These are phyloP conservation scores for Drosophila yakuba DNA, from an alignment of 1,140 invertebrate species.

Conservation along the genomic window DNA sequence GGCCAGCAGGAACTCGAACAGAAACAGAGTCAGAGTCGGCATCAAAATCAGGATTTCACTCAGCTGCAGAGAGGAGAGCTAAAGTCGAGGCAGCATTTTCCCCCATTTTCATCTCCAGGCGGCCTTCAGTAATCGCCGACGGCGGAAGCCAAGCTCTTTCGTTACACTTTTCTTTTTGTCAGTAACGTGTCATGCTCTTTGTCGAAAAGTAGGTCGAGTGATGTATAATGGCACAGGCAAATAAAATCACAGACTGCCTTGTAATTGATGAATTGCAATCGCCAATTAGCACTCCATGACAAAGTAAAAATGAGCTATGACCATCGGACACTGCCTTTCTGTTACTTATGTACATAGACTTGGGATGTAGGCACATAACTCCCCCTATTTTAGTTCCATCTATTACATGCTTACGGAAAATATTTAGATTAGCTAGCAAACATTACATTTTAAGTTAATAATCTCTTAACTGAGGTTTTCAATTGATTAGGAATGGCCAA, in stretches of 20 bases:
- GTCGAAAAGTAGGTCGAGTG: conserved; percentile 59
- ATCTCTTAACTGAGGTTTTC: too few relatives aligned
- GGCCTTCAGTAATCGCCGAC: conserved; percentile 29
- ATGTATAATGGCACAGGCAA: conserved; percentile 31
- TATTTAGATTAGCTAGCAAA: too few relatives aligned
- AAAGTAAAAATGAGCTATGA: conserved; percentile 4
- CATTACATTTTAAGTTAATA: too few relatives aligned
- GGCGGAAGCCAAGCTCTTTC: conserved; percentile 14
- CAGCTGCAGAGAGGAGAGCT: conserved; percentile 1
- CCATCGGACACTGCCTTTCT: conserved; percentile 19
- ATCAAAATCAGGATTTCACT: conserved; percentile 1
- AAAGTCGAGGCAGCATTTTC: conserved; percentile 69
- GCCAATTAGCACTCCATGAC: conserved; percentile 56
- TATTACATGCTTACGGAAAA: too few relatives aligned
- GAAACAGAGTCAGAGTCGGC: conserved; percentile 12
- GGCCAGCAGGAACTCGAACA: conserved; percentile 6
- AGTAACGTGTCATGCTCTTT: conserved; percentile 41
- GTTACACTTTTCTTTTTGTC: conserved; percentile 19
- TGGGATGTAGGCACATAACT: too few relatives aligned
- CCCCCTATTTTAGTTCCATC: too few relatives aligned
- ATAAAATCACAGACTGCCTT: conserved; percentile 47
- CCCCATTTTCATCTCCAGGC: conserved; percentile 39
- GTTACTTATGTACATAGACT: background rate
- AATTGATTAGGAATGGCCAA: too few relatives aligned
- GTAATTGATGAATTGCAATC: conserved; percentile 71